Percentiles rank a stretch among this genome's conserved stretches.
Evolutionary conservation across 2,797 vertebrate genomes (phyloP).

Genomic region (Coranthus polyacanthus): DNA sequence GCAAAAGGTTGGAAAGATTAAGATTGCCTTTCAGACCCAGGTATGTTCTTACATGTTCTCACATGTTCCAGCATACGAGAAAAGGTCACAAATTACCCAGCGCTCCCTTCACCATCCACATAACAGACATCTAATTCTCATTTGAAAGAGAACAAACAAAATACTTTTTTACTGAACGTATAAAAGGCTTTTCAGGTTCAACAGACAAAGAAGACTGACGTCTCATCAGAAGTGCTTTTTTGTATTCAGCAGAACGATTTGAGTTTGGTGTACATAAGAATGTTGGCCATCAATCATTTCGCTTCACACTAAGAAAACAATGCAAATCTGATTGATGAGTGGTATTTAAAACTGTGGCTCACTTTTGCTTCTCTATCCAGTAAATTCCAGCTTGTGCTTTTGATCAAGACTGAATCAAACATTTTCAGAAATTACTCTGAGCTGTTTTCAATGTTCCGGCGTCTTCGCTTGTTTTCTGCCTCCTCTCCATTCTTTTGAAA

Average conservation of each 20-base stretch:
- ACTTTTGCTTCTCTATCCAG: not conserved
- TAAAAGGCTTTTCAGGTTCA: constrained; percentile 13
- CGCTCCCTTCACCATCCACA: not conserved
- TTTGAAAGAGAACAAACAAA: constrained; percentile 16
- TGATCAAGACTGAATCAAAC: not conserved
- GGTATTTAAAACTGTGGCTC: not conserved
- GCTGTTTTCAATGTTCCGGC: not conserved
- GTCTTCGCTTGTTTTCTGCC: not conserved
- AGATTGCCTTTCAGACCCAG: no score
- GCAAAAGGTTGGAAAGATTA: not conserved
- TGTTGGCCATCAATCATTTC: constrained; percentile 32
- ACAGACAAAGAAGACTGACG: not conserved
- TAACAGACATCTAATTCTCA: not conserved
- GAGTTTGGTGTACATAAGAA: constrained; percentile 12
- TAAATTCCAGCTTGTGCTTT: not conserved
- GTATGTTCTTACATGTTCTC: not conserved
- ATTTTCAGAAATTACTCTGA: not conserved
- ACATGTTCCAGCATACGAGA: constrained; percentile 31
- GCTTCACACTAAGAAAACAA: constrained; percentile 31
- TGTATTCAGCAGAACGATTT: constrained; percentile 11
- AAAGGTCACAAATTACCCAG: constrained; percentile 29
- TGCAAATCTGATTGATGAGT: constrained; percentile 29
- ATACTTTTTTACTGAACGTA: not conserved
- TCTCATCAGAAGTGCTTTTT: constrained; percentile 16
- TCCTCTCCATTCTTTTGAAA: not conserved